A percentile compares a stretch with the other conserved stretches of the same genome.
Evolutionary conservation across 2,113 vertebrate genomes (phyloP).

Genomic region (Heteronetta atricapilla): DNA sequence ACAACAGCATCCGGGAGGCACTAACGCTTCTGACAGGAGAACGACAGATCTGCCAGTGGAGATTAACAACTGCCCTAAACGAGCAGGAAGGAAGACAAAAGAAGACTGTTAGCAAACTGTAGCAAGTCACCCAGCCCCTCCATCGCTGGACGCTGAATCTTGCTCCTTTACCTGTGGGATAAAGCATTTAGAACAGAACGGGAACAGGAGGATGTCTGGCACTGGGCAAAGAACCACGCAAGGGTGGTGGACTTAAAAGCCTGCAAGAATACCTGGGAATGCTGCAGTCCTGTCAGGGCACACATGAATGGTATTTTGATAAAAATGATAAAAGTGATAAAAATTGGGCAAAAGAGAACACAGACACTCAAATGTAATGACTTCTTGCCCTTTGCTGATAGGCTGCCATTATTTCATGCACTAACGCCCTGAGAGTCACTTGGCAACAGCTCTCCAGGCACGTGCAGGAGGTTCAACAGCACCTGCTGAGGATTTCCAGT

Average conservation of each 20-base stretch:
- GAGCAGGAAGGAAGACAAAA: background rate
- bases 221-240: background rate
- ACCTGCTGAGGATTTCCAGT: background rate
- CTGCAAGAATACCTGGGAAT: background rate
- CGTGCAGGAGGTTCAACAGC: background rate
- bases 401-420: background rate
- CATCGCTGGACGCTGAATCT: rapidly evolving
- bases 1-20: background rate
- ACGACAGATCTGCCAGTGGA: background rate
- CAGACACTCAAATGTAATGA: background rate
- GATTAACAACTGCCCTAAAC: background rate
- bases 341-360: background rate
- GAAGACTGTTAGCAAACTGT: background rate
- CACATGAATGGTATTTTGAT: too few species aligned
- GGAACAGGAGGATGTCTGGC: background rate
- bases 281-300: background rate
- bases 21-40: background rate
- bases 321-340: background rate
- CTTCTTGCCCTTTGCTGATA: background rate
- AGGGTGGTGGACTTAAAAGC: background rate
- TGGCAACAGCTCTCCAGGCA: background rate
- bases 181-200: background rate
- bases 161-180: background rate
- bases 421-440: background rate
- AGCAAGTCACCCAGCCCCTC: rapidly evolving